A percentile compares a stretch with the other conserved stretches of the same genome.
Evolutionary conservation across 2,888 invertebrate genomes (phyloP).

Genomic region (Drosophila borborema): DNA sequence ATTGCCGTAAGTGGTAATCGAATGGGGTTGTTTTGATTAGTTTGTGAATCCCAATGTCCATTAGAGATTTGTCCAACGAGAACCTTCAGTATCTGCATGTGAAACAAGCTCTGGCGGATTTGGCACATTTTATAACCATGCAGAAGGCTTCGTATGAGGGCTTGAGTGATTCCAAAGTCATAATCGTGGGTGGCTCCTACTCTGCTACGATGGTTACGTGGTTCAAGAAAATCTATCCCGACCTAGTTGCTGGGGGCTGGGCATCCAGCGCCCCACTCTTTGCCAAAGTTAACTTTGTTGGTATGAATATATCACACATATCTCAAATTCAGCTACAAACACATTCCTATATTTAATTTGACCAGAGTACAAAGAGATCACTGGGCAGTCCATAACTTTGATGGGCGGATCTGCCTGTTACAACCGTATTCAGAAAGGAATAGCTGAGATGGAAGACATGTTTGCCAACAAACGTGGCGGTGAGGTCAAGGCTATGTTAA

Average conservation of each 20-base stretch:
- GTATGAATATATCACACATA: conserved; percentile 49
- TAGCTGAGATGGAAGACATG: conserved; percentile 79
- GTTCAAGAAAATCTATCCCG: conserved; percentile 89
- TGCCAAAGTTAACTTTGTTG: conserved; percentile 88
- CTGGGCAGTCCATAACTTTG: conserved; percentile 79
- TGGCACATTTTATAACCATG: conserved; percentile 88
- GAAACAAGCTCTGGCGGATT: conserved; percentile 89
- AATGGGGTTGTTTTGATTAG: rapidly evolving
- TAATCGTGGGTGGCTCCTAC: conserved; percentile 89
- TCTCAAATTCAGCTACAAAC: too few species aligned
- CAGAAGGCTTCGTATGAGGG: conserved; percentile 83
- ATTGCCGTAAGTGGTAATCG: conserved; percentile 86
- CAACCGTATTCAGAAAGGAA: conserved; percentile 79
- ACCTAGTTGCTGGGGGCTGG: conserved; percentile 87
- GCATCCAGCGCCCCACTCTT: conserved; percentile 89
- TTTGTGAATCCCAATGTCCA: background rate
- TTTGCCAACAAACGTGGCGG: conserved; percentile 71
- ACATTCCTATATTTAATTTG: background rate
- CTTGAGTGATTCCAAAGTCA: conserved; percentile 83
- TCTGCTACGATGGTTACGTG: conserved; percentile 89
- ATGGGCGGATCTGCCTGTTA: conserved; percentile 82
- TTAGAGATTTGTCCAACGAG: conserved; percentile 86
- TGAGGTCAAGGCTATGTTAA: conserved; percentile 75
- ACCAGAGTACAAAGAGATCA: conserved; percentile 84
- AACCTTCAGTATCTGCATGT: conserved; percentile 88